Base-by-base conservation (phyloP, 2,888 invertebrate species). In the Coecobrya sp. region DNA sequence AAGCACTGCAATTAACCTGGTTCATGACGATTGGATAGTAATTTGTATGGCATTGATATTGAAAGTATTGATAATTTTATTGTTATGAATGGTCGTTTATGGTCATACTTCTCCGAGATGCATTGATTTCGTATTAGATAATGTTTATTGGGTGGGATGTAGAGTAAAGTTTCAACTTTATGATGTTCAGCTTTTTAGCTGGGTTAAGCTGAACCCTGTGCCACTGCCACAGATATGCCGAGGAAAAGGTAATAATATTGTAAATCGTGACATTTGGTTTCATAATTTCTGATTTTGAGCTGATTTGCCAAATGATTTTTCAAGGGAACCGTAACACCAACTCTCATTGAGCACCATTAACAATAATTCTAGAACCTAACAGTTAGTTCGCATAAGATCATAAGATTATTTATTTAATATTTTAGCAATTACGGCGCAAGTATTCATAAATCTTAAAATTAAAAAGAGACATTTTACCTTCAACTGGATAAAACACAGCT, bases 31-130 rank as follows among this genome's bases (percentile, higher is more conserved):
- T 45, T 62, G 22, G 25, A 55, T 49, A 68, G 73, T 76, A 59
- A 76, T 76, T 87, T 76, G 59, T 36, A 76, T 87, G 76, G 62
- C 87, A 87, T 87, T 87, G 87, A 87, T 87, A 87, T 62, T 87
- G 76, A 76, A 87, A 76, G 76, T 62, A n/a, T 76, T 76, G 76
- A 76, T 76, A 62, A 87, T 87, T 45, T 42, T 55, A 68, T 42
- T 52, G 30, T 68, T 70, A 70, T 36, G 16, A 30, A 70, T 36
- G 16, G 45, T 19, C 2, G n/a, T 42, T 22, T 70, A 36, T 70
- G 36, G 36, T 73, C 45, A 45, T 45, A 45, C 13, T 10, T 45
- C 45, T 45, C 45, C 42, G 45, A 73, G 7, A 19, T 73, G 45
- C 22, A 73, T 73, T 45, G 45, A 73, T 42, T 45, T 73, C 27